phyloP scores from a whole-genome alignment of 2,113 vertebrate species.

The Oryzias javanicus region DNA sequence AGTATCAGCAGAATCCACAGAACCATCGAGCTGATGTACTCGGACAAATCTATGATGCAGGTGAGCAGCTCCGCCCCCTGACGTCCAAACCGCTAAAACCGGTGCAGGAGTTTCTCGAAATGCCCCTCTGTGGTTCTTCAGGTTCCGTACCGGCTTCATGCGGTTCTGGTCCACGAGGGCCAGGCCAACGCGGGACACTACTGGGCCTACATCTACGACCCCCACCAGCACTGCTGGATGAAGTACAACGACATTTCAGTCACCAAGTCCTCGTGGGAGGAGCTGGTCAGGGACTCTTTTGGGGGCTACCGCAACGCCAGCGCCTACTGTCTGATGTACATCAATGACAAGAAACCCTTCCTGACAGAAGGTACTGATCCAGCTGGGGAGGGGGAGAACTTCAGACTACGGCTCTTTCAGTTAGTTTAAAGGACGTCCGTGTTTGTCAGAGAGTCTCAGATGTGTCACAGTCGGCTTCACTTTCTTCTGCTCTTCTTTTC shows the following conservation, averaged over 20 bases:
- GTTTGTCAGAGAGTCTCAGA: too few relatives aligned
- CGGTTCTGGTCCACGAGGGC: conserved; percentile 96
- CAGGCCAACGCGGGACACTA: conserved; percentile 98
- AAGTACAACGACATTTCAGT: conserved; percentile 99
- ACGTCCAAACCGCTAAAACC: too few relatives aligned
- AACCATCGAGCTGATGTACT: conserved; percentile 97
- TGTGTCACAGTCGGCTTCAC: too few relatives aligned
- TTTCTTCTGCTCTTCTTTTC: too few relatives aligned
- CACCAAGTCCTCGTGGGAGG: conserved; percentile 97
- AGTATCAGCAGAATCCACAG: conserved; percentile 96
- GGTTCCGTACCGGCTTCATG: conserved; percentile 96
- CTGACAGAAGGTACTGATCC: conserved; percentile 88
- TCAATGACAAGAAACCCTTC: conserved; percentile 94
- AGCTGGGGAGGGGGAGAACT: too few relatives aligned
- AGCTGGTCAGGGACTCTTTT: conserved; percentile 95
- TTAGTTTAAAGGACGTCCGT: too few relatives aligned
- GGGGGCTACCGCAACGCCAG: conserved; percentile 97
- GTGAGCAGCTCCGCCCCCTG: conserved; percentile 66
- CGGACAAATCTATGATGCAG: conserved; percentile 97
- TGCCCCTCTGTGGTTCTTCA: conserved; percentile 41
- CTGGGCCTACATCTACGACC: conserved; percentile 97
- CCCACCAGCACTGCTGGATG: conserved; percentile 92
- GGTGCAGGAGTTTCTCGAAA: not conserved
- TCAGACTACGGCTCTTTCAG: too few relatives aligned
- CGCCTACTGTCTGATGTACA: conserved; percentile 98